These are phyloP conservation scores for Irena cyanogastra DNA, from an alignment of 2,113 vertebrate genomes.

Conservation along the genomic window DNA sequence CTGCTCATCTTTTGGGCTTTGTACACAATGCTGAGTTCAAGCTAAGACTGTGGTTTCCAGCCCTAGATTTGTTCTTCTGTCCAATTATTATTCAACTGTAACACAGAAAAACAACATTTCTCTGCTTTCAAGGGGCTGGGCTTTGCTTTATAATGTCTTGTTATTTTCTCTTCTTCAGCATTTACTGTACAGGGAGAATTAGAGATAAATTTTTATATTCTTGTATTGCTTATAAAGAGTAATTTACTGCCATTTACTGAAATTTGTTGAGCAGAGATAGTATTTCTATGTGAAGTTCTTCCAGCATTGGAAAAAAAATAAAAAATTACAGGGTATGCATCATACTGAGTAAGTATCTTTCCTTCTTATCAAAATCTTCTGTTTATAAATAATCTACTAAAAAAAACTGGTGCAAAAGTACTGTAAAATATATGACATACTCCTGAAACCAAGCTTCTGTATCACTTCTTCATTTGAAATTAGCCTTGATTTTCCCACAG, in stretches of 20 bases:
- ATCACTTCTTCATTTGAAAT: not conserved
- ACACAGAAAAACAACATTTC: slow-evolving; percentile 13
- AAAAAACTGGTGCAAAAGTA: not conserved
- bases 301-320: not conserved
- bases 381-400: not conserved
- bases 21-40: slow-evolving; percentile 24
- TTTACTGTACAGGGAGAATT: not conserved
- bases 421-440: not conserved
- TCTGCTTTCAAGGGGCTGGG: not conserved
- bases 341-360: not conserved
- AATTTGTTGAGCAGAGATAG: not conserved
- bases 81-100: slow-evolving; percentile 50
- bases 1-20: slow-evolving; percentile 31
- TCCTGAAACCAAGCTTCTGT: not conserved
- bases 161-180: not conserved
- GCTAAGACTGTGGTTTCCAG: slow-evolving; percentile 42
- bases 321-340: not conserved
- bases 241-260: slow-evolving; percentile 3
- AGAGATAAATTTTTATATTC: not conserved
- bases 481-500: not conserved
- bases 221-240: not conserved
- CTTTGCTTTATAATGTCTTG: not conserved
- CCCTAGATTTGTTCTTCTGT: slow-evolving; percentile 36
- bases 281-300: slow-evolving; percentile 6
- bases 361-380: not conserved